phyloP scores from a whole-genome alignment of 2,888 invertebrate species.

The Drosophila colorata region DNA sequence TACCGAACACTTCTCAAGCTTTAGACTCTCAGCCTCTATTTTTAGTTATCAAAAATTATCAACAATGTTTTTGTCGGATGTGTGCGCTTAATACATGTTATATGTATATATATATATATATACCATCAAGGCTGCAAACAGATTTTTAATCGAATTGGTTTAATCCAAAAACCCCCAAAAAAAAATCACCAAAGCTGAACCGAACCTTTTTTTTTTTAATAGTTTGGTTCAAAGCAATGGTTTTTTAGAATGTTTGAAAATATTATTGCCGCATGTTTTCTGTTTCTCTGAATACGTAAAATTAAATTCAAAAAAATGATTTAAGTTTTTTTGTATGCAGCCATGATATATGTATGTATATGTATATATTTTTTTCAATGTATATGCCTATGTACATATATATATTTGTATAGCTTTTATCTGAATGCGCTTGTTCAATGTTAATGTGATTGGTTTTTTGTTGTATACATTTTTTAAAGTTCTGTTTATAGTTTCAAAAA shows the following conservation, averaged over 20 bases:
- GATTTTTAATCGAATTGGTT: too few species aligned
- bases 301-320: too few species aligned
- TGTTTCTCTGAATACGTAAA: too few species aligned
- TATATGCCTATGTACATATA: slow-evolving; percentile 25
- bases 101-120: slow-evolving; percentile 6
- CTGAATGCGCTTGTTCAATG: slow-evolving; percentile 46
- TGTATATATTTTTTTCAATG: too few species aligned
- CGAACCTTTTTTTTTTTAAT: too few species aligned
- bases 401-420: slow-evolving; percentile 41
- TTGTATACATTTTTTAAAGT: slow-evolving; percentile 11
- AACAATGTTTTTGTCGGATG: slow-evolving; percentile 13
- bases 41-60: slow-evolving; percentile 3
- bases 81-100: slow-evolving; percentile 19
- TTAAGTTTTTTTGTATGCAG: too few species aligned
- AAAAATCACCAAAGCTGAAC: too few species aligned
- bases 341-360: slow-evolving; percentile 5
- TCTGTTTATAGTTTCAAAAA: slow-evolving; percentile 13
- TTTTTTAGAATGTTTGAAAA: too few species aligned
- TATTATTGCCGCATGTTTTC: too few species aligned
- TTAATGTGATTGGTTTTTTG: slow-evolving; percentile 36
- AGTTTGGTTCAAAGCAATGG: too few species aligned
- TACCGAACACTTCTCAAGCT: slow-evolving; percentile 58
- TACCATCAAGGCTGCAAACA: neutral
- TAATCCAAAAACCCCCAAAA: too few species aligned
- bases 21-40: slow-evolving; percentile 30